phyloP scores from a whole-genome alignment of 1,140 invertebrate species.

The Caenorhabditis briggsae region DNA sequence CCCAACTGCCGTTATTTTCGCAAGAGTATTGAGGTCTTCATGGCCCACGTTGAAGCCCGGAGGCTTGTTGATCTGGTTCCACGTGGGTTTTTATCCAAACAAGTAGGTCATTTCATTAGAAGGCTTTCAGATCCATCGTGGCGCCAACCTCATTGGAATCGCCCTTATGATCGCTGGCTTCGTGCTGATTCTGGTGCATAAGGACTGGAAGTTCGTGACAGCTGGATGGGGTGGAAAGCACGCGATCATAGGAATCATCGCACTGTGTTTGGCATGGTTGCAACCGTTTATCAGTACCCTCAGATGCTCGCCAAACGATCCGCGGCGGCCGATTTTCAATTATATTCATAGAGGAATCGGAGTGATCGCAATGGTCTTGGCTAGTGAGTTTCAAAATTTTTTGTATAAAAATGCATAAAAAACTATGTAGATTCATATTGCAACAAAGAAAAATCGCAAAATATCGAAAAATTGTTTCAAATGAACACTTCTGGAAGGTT shows the following conservation, averaged over 20 bases:
- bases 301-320: slow-evolving; percentile 59
- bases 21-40: slow-evolving; percentile 49
- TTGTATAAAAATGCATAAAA: no score
- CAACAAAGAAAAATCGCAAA: no score
- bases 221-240: slow-evolving; percentile 30
- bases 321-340: slow-evolving; percentile 57
- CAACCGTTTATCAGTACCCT: slow-evolving; percentile 58
- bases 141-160: slow-evolving; percentile 55
- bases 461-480: no score
- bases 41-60: slow-evolving; percentile 59
- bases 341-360: slow-evolving; percentile 58
- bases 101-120: not conserved
- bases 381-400: slow-evolving; percentile 59
- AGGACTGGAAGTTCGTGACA: slow-evolving; percentile 36
- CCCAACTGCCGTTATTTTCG: slow-evolving; percentile 57
- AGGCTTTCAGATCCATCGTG: slow-evolving; percentile 56
- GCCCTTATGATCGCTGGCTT: slow-evolving; percentile 53
- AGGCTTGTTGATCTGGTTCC: slow-evolving; percentile 61
- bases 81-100: slow-evolving; percentile 9
- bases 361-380: slow-evolving; percentile 55
- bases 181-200: slow-evolving; percentile 34
- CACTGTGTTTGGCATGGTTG: slow-evolving; percentile 58
- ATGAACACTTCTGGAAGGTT: no score
- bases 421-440: no score
- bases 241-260: slow-evolving; percentile 55